Evolutionary conservation across 2,113 vertebrate species (phyloP).

Genomic region (Hassar affinis): DNA sequence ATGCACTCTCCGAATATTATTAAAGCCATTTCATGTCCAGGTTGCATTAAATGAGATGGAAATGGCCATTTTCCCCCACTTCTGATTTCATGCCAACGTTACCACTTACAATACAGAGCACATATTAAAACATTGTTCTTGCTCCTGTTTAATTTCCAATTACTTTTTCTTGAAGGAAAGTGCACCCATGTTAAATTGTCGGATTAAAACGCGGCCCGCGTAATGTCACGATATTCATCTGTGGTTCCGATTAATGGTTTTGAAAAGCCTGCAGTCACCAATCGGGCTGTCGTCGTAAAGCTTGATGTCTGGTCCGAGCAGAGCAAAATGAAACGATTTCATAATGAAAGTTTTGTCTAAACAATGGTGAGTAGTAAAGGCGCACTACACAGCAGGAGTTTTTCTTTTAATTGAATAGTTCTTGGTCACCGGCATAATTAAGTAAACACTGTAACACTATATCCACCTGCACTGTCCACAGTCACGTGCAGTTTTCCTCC

Average conservation of each 20-base stretch:
- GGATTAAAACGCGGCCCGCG: background rate
- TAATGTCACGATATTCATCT: background rate
- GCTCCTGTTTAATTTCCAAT: background rate
- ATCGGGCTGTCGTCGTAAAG: background rate
- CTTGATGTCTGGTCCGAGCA: background rate
- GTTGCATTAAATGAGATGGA: conserved; percentile 20
- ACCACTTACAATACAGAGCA: background rate
- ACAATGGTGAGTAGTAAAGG: no score
- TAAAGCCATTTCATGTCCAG: background rate
- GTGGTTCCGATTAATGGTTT: background rate
- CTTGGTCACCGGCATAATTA: background rate
- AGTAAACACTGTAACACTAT: background rate
- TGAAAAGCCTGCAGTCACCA: background rate
- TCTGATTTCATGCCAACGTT: background rate
- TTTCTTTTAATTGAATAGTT: background rate
- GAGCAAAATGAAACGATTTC: no score
- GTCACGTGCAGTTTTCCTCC: background rate
- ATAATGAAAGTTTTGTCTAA: background rate
- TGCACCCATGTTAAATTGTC: background rate
- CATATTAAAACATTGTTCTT: background rate
- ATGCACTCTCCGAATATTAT: conserved; percentile 15
- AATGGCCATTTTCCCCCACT: background rate
- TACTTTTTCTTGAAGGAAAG: background rate
- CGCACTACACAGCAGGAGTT: no score
- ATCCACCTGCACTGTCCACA: conserved; percentile 8